Evolutionary conservation across 2,113 vertebrate genomes (phyloP), one percentile per base, ranked within the genome.

Genomic region (Lampris megalopsis): DNA sequence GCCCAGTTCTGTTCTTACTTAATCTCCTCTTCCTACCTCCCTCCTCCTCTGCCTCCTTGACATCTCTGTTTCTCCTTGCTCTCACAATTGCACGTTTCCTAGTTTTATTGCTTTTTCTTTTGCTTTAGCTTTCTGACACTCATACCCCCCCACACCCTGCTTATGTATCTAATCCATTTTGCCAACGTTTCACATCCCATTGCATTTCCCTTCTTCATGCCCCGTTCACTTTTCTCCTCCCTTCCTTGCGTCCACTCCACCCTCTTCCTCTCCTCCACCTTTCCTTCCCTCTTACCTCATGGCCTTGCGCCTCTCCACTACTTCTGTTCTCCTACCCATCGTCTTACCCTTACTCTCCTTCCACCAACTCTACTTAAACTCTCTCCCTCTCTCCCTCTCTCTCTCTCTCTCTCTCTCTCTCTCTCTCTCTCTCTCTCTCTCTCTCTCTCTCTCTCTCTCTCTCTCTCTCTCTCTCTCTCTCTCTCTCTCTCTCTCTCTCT

Each of bases 1-100:
- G 86, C 87, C 86, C 53, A 73, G 79, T 70, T 83, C 40, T 75
- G 68, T 63, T 86, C 77, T 87, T 83, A 82, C 79, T 80, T 64
- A 74, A 86, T 71, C 61, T 77, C 41, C 13, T 42, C 65, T 80
- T 36, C 56, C 24, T 24, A 24, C 8, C 37, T 57, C 5, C 4
- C 6, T 54, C 35, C 52, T 24, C 5, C 52, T 60, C 37, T 41
- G 45, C 45, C 68, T 73, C 49, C 42, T 56, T 41, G 41, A 38
- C 45, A 60, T 69, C 6, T 52, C 57, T 10, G 9, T 37, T 36
- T 36, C 56, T 58, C 24, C 24, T 24, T 24, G 24, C 24, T 24
- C 24, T 24, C 24, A 24, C 24, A 24, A 24, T 24, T 24, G 24
- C 24, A 24, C 24, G 24, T 24, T 24, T 24, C 24, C 24, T 24